phyloP scores from a whole-genome alignment of 2,113 vertebrate species.

The Candoia aspera region DNA sequence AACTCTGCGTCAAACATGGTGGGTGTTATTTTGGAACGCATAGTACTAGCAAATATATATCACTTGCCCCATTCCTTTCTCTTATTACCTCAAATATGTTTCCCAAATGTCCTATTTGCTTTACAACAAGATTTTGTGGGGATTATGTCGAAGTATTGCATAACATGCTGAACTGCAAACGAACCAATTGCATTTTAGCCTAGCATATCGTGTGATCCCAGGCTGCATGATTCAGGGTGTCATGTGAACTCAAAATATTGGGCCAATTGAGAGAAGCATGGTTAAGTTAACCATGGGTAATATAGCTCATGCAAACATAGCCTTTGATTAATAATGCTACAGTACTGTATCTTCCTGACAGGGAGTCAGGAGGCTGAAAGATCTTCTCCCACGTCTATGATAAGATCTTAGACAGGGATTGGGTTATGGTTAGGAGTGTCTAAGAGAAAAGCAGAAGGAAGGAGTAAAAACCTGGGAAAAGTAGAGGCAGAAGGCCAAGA shows the following conservation, averaged over 20 bases:
- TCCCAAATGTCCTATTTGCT: not conserved
- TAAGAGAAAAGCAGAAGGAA: not conserved
- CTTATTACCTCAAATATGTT: constrained; percentile 25
- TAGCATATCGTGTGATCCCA: not conserved
- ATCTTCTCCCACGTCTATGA: not conserved
- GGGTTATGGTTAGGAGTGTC: not conserved
- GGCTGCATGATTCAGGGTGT: not conserved
- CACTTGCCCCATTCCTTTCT: constrained; percentile 45
- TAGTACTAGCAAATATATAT: constrained; percentile 42
- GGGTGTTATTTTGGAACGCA: constrained; percentile 56
- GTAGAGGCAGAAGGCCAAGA: not conserved
- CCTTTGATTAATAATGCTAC: not conserved
- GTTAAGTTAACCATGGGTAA: not conserved
- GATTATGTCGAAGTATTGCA: not conserved
- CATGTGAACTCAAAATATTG: not conserved
- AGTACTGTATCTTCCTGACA: not conserved
- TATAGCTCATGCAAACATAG: not conserved
- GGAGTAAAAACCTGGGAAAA: not conserved
- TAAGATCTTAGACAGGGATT: not conserved
- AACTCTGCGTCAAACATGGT: constrained; percentile 57
- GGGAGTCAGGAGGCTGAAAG: not conserved
- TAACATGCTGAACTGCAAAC: not conserved
- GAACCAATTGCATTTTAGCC: not conserved
- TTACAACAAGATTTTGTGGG: constrained; percentile 1
- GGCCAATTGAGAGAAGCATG: not conserved